Evolutionary conservation across 2,888 invertebrate species (phyloP).

Genomic region (Tenthredo mesomela): DNA sequence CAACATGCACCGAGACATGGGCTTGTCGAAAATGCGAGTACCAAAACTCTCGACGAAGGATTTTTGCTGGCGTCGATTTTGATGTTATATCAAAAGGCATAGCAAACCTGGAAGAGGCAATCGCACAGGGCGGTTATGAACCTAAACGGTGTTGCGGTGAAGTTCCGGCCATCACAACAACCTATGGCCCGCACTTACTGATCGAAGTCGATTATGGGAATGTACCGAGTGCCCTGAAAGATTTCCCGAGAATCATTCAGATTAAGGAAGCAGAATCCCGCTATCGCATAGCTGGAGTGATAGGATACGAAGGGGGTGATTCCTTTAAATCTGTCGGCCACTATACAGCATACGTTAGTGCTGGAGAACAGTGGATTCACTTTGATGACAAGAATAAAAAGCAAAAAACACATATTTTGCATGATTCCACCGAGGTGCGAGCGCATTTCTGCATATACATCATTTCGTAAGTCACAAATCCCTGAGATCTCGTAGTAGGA

Average conservation of each 20-base stretch:
- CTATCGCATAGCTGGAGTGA: background rate
- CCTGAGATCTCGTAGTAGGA: too few species aligned
- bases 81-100: too few species aligned
- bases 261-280: background rate
- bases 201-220: too few species aligned
- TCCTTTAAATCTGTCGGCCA: background rate
- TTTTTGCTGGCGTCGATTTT: too few species aligned
- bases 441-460: background rate
- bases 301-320: background rate
- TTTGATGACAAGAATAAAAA: background rate
- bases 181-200: too few species aligned
- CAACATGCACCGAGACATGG: background rate
- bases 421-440: background rate
- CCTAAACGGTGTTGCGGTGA: too few species aligned
- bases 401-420: background rate
- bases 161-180: too few species aligned
- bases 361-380: background rate
- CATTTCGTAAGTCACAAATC: background rate
- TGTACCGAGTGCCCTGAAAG: background rate
- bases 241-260: background rate
- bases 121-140: too few species aligned
- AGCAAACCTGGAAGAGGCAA: too few species aligned
- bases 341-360: background rate
- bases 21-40: background rate
- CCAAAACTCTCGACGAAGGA: too few species aligned